Conservation (phyloP, 2,797 vertebrate species). For the Diglossa cyanea region DNA sequence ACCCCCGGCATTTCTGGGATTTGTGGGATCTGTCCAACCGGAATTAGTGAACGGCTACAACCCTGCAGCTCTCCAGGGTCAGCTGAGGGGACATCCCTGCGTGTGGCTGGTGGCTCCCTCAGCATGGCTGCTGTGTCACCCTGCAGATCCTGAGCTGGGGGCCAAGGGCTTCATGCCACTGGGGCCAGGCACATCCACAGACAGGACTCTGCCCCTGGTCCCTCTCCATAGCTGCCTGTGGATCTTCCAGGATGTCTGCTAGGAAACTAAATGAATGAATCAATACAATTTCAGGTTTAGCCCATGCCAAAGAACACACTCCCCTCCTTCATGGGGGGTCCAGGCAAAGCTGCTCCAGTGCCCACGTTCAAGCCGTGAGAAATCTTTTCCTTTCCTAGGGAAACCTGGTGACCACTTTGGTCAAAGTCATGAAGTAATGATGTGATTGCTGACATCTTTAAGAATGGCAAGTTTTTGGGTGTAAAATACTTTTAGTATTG, state of each 20-base stretch:
- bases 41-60: background rate
- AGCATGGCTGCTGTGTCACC: background rate
- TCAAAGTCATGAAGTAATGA: background rate
- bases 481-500: background rate
- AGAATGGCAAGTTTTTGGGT: background rate
- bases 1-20: background rate
- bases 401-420: background rate
- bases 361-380: background rate
- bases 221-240: background rate
- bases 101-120: rapidly evolving
- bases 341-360: background rate
- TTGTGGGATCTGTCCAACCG: background rate
- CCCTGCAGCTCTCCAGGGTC: background rate
- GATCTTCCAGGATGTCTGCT: background rate
- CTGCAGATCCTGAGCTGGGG: rapidly evolving
- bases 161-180: background rate
- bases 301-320: background rate
- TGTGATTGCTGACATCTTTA: background rate
- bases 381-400: background rate
- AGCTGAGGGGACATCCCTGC: background rate
- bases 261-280: background rate
- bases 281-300: background rate
- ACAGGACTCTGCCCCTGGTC: background rate
- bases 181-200: background rate
- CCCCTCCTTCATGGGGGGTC: rapidly evolving